Conservation (phyloP, 2,797 vertebrate species). For the Erethizon dorsatum region DNA sequence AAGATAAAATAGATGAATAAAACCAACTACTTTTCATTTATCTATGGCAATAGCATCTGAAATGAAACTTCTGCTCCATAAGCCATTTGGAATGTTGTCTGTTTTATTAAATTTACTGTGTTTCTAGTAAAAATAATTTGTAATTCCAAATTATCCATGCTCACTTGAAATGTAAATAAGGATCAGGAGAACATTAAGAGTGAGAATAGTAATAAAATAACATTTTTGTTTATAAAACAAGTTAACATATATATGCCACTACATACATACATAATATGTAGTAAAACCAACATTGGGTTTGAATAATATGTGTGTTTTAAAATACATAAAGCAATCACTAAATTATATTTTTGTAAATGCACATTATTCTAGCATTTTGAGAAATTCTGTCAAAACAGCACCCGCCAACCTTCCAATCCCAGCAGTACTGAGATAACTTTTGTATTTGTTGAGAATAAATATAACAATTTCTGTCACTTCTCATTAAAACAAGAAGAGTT, state of each 20-base stretch:
- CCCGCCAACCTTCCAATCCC: neutral
- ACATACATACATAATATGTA: neutral
- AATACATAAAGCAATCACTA: neutral
- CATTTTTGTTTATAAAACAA: neutral
- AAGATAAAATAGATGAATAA: slow-evolving; percentile 36
- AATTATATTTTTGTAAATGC: neutral
- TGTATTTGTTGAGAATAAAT: slow-evolving; percentile 33
- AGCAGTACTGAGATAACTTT: neutral
- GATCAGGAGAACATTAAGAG: neutral
- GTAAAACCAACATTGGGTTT: neutral
- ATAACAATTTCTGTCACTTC: neutral
- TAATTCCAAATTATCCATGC: neutral
- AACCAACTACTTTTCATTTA: neutral
- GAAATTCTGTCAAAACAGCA: neutral
- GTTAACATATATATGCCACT: neutral
- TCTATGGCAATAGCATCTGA: slow-evolving; percentile 2
- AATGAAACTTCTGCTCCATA: neutral
- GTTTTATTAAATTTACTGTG: slow-evolving; percentile 26
- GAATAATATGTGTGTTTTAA: neutral
- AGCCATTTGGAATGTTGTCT: slow-evolving; percentile 10
- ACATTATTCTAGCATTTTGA: neutral
- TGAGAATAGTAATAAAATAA: slow-evolving; percentile 13
- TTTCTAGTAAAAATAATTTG: slow-evolving; percentile 30
- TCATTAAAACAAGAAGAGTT: neutral
- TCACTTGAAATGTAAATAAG: neutral